Evolutionary conservation across 2,797 vertebrate genomes (phyloP).

Genomic region (Labeo calbasu): DNA sequence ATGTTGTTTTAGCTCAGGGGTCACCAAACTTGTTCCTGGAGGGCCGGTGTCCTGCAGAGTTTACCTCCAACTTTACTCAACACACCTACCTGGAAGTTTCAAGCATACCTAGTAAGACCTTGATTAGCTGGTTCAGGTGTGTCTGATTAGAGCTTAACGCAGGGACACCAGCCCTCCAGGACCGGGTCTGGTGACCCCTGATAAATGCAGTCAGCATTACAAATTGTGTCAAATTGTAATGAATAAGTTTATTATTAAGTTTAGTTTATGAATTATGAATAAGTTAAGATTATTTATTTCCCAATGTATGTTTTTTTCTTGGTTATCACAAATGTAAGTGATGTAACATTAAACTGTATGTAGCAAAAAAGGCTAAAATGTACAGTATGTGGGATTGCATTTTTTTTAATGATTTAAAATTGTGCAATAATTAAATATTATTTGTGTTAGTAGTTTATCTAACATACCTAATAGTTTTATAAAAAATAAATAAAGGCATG

Average conservation of each 20-base stretch:
- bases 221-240: neutral
- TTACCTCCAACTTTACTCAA: too few relatives aligned
- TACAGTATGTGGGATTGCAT: neutral
- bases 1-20: too few relatives aligned
- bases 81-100: too few relatives aligned
- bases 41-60: too few relatives aligned
- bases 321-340: neutral
- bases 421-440: neutral
- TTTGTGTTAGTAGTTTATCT: neutral
- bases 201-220: neutral
- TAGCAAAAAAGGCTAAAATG: neutral
- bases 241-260: neutral
- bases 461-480: neutral
- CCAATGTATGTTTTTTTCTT: neutral
- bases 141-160: too few relatives aligned
- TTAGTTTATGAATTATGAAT: neutral
- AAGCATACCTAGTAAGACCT: too few relatives aligned
- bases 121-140: too few relatives aligned
- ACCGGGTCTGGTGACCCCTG: too few relatives aligned
- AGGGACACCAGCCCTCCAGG: too few relatives aligned
- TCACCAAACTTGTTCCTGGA: too few relatives aligned
- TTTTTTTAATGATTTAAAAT: neutral
- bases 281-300: too few relatives aligned
- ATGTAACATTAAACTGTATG: neutral
- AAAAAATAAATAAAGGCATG: conserved; percentile 15